Base-by-base conservation (phyloP, 2,113 vertebrate genomes). In the Triplophysa siluroides region DNA sequence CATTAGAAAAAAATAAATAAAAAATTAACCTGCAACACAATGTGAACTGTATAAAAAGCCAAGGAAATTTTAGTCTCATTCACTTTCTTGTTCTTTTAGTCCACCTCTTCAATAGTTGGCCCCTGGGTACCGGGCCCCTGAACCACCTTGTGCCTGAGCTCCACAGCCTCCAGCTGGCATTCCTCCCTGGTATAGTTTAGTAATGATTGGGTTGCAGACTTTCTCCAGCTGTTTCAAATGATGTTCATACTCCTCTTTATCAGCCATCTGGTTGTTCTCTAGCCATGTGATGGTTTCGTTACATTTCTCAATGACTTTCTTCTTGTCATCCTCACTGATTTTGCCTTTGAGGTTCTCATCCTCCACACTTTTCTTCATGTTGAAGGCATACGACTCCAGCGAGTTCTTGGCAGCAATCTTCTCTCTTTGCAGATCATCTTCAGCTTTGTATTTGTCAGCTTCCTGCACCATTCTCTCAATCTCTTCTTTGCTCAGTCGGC, bases 401-500 rank as follows among this genome's bases (percentile, higher is more conserved):
- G 62, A 16, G 62, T 77, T 77, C 62, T 77, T 77, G 45, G 74
- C 74, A 65, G 43, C 18, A 18, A 65, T 65, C 19, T 54, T 77
- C 62, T 65, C 74, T 77, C 62, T 77, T 16, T 77, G 74, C 43
- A 0, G 24, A 65, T 77, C 74, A 10, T 77, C 74, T 65, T 77
- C 74, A n/a, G 45, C 61, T 76, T 76, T 76, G 61, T 76, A 76
- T 11, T 65, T 19, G 45, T 76, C 74, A 2, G 61, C 74, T 2
- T 76, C 74, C 74, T 76, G 74, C 74, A 76, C 74, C 74, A 76
- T 76, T 33, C 58, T 79, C 58, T 70, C 58, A 24, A 63, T 79
- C 3, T 63, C 60, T 33, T 73, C 63, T 65, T 80, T 65, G 14
- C 70, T 80, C 79, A 80, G 70, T 56, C 79, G 54, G 79, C 79